Evolutionary conservation across 1,140 invertebrate genomes (phyloP), one percentile per base, ranked within the genome.

Genomic region (Drosophila nannoptera): DNA sequence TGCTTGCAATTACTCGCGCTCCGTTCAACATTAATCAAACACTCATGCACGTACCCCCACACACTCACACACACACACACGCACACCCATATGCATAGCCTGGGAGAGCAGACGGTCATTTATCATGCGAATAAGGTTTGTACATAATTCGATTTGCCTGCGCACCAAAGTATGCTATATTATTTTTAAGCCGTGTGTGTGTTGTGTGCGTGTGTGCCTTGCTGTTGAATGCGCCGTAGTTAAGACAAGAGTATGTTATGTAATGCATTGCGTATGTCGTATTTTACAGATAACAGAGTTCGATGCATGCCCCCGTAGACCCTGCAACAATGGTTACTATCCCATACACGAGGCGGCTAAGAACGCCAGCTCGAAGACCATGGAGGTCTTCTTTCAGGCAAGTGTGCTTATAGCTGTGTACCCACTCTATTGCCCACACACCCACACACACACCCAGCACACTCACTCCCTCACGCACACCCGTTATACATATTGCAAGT

Each of bases 281-380:
- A 72, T 89, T 58, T 89, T 90, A 38, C 88, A 95, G 94, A 93
- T 96, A 48, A 93, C 92, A 40, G 93, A 95, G 69, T 92, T 95
- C 70, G 93, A 92, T 68, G 94, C 94, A 49, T 92, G 92, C 86
- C 93, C 93, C 22, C 92, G 93, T 75, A 92, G 91, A 66, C 92
- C 93, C 2, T 96, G 95, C 90, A 94, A 95, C 87, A 95, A 96
- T 90, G 96, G 96, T 8, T 96, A 95, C 88, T 96, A 95, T 89
- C 95, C 96, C 3, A 96, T 97, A 64, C 96, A 97, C 87, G 93
- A 96, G 75, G 96, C 96, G 4, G 95, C 96, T 6, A 96, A 96
- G 87, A 95, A 96, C 88, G 95, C 95, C 42, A 95, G 95, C 8
- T 95, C 95, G 0, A 92, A 93, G 73, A 95, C 95, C 31, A 93